A percentile compares a stretch with the other conserved stretches of the same genome.
phyloP scores from a whole-genome alignment of 35 echinoderm and acorn worm species.

The Ptychodera flava region DNA sequence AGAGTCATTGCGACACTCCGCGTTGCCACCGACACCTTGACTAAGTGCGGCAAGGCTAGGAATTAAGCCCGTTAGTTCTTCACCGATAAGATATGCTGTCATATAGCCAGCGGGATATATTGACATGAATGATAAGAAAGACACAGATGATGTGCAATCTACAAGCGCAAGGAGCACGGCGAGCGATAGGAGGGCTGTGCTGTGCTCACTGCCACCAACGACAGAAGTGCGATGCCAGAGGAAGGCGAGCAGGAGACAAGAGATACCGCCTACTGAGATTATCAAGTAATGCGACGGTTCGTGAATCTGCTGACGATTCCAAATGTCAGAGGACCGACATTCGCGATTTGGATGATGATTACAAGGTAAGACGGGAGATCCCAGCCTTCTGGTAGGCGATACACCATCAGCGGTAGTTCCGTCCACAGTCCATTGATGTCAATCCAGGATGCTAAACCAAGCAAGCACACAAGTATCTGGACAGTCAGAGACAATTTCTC shows the following conservation, averaged over 20 bases:
- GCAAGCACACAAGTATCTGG: conserved; percentile 38
- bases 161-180: conserved; percentile 66
- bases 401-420: conserved; percentile 51
- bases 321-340: conserved; percentile 45
- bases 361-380: conserved; percentile 49
- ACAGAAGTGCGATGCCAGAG: conserved; percentile 71
- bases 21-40: conserved; percentile 66
- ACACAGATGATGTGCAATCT: conserved; percentile 92
- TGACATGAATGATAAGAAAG: conserved; percentile 91
- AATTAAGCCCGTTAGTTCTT: conserved; percentile 78
- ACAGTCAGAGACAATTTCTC: conserved; percentile 36
- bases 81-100: conserved; percentile 90
- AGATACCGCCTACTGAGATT: conserved; percentile 38
- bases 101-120: conserved; percentile 61
- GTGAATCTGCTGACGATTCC: conserved; percentile 42
- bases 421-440: conserved; percentile 97
- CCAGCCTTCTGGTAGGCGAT: conserved; percentile 46
- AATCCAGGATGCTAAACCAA: conserved; percentile 89
- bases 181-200: conserved; percentile 74
- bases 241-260: conserved; percentile 65
- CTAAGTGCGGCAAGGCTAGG: conserved; percentile 74
- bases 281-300: conserved; percentile 67
- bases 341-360: conserved; percentile 51
- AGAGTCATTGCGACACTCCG: conserved; percentile 18
- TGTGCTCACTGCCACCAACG: conserved; percentile 39